Base-by-base conservation (phyloP, 2,113 vertebrate genomes). In the Leptobrachium ailaonicum region DNA sequence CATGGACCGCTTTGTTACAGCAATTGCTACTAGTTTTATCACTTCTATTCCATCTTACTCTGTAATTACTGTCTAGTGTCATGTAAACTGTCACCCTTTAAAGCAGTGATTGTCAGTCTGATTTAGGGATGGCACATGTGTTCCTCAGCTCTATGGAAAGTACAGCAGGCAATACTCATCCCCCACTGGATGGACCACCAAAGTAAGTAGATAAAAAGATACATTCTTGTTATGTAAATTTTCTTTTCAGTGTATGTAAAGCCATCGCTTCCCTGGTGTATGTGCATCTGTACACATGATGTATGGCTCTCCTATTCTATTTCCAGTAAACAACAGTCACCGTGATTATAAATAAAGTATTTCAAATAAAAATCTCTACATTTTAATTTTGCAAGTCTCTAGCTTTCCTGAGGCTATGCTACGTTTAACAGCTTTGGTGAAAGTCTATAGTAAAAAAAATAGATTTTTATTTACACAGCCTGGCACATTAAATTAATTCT, bases 311-410 rank as follows among this genome's bases (percentile, higher is more conserved):
- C 75, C 53, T 60, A 70, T 64, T 64, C 53, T 69, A 42, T 76
- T 76, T 68, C 67, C 68, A 68, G 32, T 14, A 64, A 50, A 77
- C 64, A 77, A 68, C 56, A 69, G 69, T 77, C 66, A 69, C 45
- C 42, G 60, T 69, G 56, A 66, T 69, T 43, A 68, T 69, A 69
- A 56, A 64, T 66, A 60, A 60, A 43, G 32, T 66, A 77, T 66
- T 70, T 13, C 41, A 32, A 66, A 69, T 53, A 77, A 43, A 58
- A 68, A 77, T 60, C 41, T 44, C 50, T 77, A 50, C 41, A 53
- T 63, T 78, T 71, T 71, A 78, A 63, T 78, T 71, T 43, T 78
- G 47, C 67, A 63, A 41, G 54, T 63, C 40, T 32, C 20, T 32
- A 32, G 20, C 20, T 32, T 32, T 32, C 68, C 67, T 14, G 53